Percentiles rank a stretch among this genome's conserved stretches.
These are phyloP conservation scores for Pristionchus japonicus DNA, from an alignment of 2,888 invertebrate genomes.

Conservation along the genomic window DNA sequence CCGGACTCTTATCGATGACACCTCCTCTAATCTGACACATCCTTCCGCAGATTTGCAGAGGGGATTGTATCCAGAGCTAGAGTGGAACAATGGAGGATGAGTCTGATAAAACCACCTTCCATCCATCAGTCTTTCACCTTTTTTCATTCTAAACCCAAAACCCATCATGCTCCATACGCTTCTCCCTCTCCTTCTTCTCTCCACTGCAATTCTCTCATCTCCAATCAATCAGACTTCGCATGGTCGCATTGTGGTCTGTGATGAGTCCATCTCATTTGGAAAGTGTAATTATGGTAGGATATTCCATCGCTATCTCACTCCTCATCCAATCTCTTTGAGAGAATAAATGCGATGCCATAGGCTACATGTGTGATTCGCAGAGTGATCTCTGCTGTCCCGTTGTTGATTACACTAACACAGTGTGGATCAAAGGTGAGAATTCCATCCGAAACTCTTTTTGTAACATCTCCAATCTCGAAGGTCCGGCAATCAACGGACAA, in stretches of 20 bases:
- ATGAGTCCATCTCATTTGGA: neutral
- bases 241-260: neutral
- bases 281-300: conserved; percentile 1
- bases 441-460: neutral
- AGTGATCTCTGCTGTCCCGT: neutral
- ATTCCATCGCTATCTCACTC: too few relatives aligned
- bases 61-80: neutral
- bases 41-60: neutral
- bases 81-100: neutral
- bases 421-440: neutral
- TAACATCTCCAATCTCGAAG: neutral
- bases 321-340: neutral
- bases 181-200: neutral
- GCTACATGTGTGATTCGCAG: conserved; percentile 23
- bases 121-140: neutral
- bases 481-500: conserved; percentile 8
- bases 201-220: neutral
- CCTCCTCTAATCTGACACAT: neutral
- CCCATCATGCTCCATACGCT: neutral
- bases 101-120: neutral
- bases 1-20: conserved; percentile 23
- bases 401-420: neutral
- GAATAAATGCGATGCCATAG: neutral
- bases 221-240: neutral
- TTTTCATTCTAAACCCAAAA: neutral